These are phyloP conservation scores for Arizona elegans DNA, from an alignment of 2,113 vertebrate species.

Conservation along the genomic window DNA sequence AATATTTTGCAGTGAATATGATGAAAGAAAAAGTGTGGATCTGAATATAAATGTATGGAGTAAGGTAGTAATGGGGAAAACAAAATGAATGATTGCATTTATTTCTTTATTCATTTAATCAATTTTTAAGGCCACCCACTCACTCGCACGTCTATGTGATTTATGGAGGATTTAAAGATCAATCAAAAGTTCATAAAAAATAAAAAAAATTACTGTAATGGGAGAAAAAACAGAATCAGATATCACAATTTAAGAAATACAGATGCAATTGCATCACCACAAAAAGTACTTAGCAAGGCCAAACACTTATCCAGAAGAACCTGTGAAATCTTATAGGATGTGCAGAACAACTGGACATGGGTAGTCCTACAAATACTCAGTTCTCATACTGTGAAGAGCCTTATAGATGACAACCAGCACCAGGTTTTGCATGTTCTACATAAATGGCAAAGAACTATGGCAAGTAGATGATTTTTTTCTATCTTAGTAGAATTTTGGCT, in stretches of 20 bases:
- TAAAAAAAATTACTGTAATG: background rate
- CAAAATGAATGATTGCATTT: background rate
- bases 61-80: background rate
- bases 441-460: background rate
- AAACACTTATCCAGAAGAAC: background rate
- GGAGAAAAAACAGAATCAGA: background rate
- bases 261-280: background rate
- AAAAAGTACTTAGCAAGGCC: background rate
- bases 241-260: background rate
- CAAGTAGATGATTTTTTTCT: background rate
- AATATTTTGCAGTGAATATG: background rate
- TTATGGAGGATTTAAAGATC: background rate
- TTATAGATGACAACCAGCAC: background rate
- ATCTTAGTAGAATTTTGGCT: background rate
- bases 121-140: background rate
- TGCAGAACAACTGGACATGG: background rate
- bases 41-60: background rate
- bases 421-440: background rate
- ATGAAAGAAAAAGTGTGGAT: background rate
- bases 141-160: background rate
- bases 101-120: background rate
- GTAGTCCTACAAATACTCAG: background rate
- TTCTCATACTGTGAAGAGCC: background rate
- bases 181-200: background rate
- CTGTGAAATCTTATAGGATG: background rate